Percentiles rank a stretch among this genome's conserved stretches.
Conservation (phyloP, 2,797 vertebrate species). For the Hemitrygon akajei region DNA sequence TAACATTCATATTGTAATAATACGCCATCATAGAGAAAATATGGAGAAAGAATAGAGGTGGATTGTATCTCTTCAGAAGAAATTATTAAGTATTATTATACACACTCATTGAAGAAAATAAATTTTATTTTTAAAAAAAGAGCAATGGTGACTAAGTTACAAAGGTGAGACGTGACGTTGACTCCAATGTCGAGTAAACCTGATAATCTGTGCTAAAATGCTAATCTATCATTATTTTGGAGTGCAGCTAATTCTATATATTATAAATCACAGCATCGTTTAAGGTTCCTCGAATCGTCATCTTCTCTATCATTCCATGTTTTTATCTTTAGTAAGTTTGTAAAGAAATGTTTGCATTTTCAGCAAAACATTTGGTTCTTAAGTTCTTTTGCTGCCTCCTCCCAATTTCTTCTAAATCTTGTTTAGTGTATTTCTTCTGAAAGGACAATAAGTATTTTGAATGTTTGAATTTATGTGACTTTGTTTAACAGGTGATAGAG, state of each 20-base stretch:
- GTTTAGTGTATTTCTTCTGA: neutral
- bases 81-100: neutral
- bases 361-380: neutral
- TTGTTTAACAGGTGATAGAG: slow-evolving; percentile 70
- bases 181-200: neutral
- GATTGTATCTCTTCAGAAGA: neutral
- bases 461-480: neutral
- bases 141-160: neutral
- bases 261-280: neutral
- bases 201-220: neutral
- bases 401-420: neutral
- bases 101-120: neutral
- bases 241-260: neutral
- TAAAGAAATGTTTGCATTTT: neutral
- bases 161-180: neutral
- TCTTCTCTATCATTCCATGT: neutral
- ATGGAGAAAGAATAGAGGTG: no score
- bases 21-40: neutral
- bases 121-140: neutral
- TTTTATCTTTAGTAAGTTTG: neutral
- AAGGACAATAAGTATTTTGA: neutral
- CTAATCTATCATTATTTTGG: neutral
- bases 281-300: no score
- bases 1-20: neutral
- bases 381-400: neutral